Conservation (phyloP, 1,140 invertebrate species). For the Zelostemma sp. region DNA sequence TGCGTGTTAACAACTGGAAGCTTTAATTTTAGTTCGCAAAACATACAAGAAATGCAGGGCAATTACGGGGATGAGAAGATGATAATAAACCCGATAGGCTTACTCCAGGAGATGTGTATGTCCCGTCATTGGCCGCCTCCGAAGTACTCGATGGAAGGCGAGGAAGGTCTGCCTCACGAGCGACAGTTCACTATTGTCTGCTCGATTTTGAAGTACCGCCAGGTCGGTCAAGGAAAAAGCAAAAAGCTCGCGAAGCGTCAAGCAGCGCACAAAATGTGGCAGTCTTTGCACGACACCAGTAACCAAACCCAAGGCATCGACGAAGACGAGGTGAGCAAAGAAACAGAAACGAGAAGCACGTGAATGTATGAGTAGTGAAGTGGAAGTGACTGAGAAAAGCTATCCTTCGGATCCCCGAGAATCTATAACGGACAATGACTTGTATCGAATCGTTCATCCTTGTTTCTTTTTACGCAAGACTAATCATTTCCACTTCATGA, state of each 20-base stretch:
- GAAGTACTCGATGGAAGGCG: conserved; percentile 90
- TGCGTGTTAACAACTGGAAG: too few species aligned
- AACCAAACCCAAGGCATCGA: conserved; percentile 71
- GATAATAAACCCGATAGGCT: conserved; percentile 93
- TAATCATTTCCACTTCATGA: conserved; percentile 69
- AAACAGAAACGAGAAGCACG: too few species aligned
- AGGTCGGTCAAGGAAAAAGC: conserved; percentile 90
- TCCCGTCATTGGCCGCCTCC: conserved; percentile 91
- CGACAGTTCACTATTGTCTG: conserved; percentile 94
- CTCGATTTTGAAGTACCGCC: conserved; percentile 84
- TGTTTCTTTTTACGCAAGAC: too few species aligned
- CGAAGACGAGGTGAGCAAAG: conserved; percentile 76
- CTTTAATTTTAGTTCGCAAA: conserved; percentile 52
- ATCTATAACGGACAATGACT: conserved; percentile 69
- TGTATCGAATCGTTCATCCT: too few species aligned
- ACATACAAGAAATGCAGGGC: conserved; percentile 59
- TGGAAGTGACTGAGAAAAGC: conserved; percentile 62
- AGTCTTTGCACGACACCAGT: conserved; percentile 80
- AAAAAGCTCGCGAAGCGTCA: conserved; percentile 96
- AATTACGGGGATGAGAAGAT: conserved; percentile 76
- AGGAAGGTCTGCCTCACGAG: conserved; percentile 92
- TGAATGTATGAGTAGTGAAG: conserved; percentile 49
- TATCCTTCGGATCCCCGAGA: conserved; percentile 54
- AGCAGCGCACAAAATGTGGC: conserved; percentile 94
- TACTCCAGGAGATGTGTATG: conserved; percentile 97